phyloP scores from a whole-genome alignment of 2,797 vertebrate genomes.

The Potorous gilbertii region DNA sequence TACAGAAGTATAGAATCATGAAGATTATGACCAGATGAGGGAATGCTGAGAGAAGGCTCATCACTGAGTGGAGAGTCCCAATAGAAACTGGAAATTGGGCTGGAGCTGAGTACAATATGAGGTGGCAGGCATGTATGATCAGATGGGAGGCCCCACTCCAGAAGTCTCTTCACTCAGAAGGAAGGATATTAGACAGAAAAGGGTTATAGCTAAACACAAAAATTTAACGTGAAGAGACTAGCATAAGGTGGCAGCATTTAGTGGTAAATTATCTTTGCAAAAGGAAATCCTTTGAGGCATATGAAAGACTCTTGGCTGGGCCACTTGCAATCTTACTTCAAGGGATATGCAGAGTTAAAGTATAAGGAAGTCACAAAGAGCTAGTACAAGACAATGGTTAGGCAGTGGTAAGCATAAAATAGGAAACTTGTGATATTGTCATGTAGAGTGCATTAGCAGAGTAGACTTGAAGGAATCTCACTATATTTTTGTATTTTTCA shows the following conservation, averaged over 20 bases:
- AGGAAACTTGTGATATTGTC: neutral
- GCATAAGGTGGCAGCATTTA: neutral
- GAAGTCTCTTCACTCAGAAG: neutral
- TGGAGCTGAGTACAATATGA: neutral
- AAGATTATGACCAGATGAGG: neutral
- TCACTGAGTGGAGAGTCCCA: neutral
- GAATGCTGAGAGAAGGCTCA: neutral
- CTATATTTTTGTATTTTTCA: neutral
- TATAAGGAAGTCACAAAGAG: neutral
- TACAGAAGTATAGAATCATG: neutral
- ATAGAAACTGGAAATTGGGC: neutral
- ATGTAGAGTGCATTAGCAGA: neutral
- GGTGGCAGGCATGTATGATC: neutral
- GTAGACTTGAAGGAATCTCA: neutral
- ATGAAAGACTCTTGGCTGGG: neutral
- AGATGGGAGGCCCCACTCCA: neutral
- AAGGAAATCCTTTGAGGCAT: neutral
- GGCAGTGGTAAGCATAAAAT: neutral
- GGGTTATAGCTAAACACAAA: neutral
- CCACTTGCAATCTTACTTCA: neutral
- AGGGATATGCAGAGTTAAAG: neutral
- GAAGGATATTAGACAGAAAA: neutral
- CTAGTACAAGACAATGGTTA: neutral
- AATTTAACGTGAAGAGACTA: neutral
- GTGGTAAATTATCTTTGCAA: neutral